Conservation (phyloP, 2,797 vertebrate genomes). For the Periophthalmus magnuspinnatus region DNA sequence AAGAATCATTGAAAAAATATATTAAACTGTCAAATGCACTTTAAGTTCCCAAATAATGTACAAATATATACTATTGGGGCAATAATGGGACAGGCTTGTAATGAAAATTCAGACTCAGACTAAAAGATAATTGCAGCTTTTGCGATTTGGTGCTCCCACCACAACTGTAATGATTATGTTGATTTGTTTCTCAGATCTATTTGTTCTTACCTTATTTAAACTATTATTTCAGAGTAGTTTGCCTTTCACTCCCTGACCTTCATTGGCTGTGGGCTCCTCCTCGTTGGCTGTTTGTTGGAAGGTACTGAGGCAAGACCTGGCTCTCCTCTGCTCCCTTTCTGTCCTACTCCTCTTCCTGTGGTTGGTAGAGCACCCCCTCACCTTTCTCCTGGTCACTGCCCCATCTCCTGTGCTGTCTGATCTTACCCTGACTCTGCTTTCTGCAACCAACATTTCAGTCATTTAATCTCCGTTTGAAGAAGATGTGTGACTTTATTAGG, state of each 20-base stretch:
- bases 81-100: too few relatives aligned
- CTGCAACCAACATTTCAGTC: constrained; percentile 46
- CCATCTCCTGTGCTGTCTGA: constrained; percentile 39
- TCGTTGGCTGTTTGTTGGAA: constrained; percentile 26
- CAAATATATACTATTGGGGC: too few relatives aligned
- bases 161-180: too few relatives aligned
- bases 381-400: constrained; percentile 39
- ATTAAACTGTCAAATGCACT: too few relatives aligned
- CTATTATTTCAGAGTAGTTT: too few relatives aligned
- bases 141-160: too few relatives aligned
- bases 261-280: constrained; percentile 28
- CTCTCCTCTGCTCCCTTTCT: constrained; percentile 51
- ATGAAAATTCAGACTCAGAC: too few relatives aligned
- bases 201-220: too few relatives aligned
- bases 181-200: too few relatives aligned
- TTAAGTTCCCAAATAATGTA: too few relatives aligned
- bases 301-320: constrained; percentile 32
- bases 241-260: constrained; percentile 46
- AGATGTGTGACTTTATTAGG: background rate
- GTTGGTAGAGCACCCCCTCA: constrained; percentile 49
- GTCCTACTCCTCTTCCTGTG: constrained; percentile 51
- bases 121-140: too few relatives aligned
- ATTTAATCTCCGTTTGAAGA: background rate
- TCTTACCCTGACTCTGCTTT: constrained; percentile 50
- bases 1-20: too few relatives aligned